These are phyloP conservation scores for Tipula confusa DNA, from an alignment of 2,888 invertebrate species.

Conservation along the genomic window DNA sequence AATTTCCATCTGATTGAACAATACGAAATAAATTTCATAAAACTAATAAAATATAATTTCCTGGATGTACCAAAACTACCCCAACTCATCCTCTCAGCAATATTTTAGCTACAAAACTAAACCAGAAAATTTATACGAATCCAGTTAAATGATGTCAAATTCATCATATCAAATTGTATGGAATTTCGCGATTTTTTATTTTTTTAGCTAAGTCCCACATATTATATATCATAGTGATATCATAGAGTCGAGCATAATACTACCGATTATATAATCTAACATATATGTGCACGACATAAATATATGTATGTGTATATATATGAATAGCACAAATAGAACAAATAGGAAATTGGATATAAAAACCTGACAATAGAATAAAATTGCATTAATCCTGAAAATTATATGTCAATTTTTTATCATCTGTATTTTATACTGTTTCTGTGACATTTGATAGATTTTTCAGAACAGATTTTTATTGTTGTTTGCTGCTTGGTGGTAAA, in stretches of 20 bases:
- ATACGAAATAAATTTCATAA: not conserved
- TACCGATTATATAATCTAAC: not conserved
- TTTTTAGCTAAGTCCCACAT: not conserved
- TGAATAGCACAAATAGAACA: not conserved
- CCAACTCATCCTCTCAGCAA: not conserved
- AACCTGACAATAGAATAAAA: not conserved
- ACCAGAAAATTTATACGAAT: not conserved
- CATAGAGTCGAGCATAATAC: not conserved
- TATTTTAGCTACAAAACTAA: not conserved
- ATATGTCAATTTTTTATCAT: conserved; percentile 25
- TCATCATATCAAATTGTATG: conserved; percentile 16
- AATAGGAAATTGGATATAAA: not conserved
- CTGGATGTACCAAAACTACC: not conserved
- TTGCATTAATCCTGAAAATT: conserved; percentile 26
- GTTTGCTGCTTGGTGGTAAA: not conserved
- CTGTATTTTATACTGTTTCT: not conserved
- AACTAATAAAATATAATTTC: not conserved
- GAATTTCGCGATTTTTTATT: not conserved
- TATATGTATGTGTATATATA: too few species aligned
- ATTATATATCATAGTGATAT: too few species aligned
- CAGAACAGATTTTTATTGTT: not conserved
- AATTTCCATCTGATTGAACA: not conserved
- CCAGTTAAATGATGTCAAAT: not conserved
- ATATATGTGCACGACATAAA: not conserved
- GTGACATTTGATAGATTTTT: conserved; percentile 28